A percentile compares a stretch with the other conserved stretches of the same genome.
Conservation (phyloP, 2,113 vertebrate species). For the Halichoeres trimaculatus region DNA sequence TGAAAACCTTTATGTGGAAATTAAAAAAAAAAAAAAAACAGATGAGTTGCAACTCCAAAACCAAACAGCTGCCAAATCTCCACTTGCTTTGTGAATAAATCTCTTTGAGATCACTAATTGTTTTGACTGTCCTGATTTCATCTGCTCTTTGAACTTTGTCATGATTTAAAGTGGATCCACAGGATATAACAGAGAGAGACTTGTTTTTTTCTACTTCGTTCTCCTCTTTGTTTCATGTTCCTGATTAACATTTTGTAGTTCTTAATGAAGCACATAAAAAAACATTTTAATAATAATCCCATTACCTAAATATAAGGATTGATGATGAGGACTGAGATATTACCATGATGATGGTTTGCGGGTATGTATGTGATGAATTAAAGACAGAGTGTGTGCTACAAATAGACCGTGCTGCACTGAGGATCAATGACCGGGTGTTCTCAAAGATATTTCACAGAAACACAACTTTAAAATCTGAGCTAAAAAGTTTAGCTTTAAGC, state of each 20-base stretch:
- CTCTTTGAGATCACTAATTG: neutral
- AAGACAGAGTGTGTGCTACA: neutral
- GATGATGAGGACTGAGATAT: neutral
- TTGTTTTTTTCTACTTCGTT: neutral
- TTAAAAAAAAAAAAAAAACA: no score
- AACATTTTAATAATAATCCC: neutral
- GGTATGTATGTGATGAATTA: slow-evolving; percentile 17
- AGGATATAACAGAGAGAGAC: neutral
- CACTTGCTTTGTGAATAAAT: neutral
- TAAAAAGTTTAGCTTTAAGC: no score
- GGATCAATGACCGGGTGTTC: neutral
- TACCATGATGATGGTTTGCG: neutral
- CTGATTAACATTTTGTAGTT: neutral
- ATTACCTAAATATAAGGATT: neutral
- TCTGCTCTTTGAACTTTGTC: neutral
- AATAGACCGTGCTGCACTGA: neutral
- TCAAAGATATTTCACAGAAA: neutral
- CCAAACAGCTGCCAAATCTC: neutral
- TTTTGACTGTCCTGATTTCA: neutral
- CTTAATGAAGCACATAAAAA: slow-evolving; percentile 1
- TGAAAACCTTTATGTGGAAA: no score
- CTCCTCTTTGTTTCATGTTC: neutral
- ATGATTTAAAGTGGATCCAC: neutral
- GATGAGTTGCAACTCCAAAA: neutral
- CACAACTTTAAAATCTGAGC: no score